Evolutionary conservation across 2,888 invertebrate species (phyloP).

Genomic region (Podabrus alpinus): DNA sequence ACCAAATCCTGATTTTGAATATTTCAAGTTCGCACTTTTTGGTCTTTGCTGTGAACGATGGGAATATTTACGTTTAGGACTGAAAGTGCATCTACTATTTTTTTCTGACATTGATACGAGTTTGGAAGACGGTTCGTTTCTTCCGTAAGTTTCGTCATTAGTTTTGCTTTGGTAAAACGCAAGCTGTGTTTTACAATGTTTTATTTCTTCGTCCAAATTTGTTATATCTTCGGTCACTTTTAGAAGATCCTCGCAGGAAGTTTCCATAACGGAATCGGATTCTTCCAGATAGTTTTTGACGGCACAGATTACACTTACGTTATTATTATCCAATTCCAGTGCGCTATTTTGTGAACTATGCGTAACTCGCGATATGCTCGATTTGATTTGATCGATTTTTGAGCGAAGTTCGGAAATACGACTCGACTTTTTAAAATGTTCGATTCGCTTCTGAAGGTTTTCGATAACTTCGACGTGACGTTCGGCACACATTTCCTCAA

Average conservation of each 20-base stretch:
- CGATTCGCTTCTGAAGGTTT: not conserved
- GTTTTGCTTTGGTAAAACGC: not conserved
- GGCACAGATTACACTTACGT: not conserved
- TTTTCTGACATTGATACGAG: not conserved
- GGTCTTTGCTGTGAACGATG: not conserved
- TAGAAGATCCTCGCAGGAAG: not conserved
- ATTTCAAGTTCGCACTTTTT: not conserved
- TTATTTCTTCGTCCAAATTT: not conserved
- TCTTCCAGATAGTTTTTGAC: not conserved
- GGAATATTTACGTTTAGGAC: not conserved
- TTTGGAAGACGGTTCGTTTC: not conserved
- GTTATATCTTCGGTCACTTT: not conserved
- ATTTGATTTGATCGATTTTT: not conserved
- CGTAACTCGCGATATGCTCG: not conserved
- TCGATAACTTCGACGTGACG: not conserved
- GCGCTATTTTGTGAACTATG: not conserved
- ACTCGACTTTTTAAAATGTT: not conserved
- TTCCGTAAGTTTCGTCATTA: not conserved
- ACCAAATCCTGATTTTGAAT: not conserved
- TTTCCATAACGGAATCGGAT: not conserved
- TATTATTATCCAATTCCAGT: not conserved
- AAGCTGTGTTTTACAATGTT: not conserved
- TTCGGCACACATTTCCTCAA: not conserved
- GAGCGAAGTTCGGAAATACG: not conserved
- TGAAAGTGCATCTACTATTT: not conserved